Base-by-base conservation (phyloP, 2,888 invertebrate genomes). In the Sinodicranocentrus sp. region DNA sequence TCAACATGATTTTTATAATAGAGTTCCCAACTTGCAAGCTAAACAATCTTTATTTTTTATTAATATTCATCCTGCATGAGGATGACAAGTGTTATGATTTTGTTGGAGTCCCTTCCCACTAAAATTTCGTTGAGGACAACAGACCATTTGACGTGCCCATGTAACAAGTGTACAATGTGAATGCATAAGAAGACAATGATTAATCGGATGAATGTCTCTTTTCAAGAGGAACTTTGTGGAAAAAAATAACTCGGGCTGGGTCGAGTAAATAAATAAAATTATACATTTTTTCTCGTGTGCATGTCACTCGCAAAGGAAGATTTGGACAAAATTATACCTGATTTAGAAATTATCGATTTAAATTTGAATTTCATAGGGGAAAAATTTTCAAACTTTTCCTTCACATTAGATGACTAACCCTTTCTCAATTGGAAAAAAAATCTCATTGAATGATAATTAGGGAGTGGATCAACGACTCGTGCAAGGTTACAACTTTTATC, bases 31-130 rank as follows among this genome's bases (percentile, higher is more conserved):
- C 63, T 25, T n/a, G 43, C 48, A 75, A 52, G 63, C 48, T 28
- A 28, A 52, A 33, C 59, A 33, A 52, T 63, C 68, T 59, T n/a
- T n/a, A 33, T 65, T 39, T 63, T 28, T 21, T 63, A 71, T 80
- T 73, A 80, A 73, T 73, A 80, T 80, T 72, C 80, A 80, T 57
- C 44, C 33, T 61, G 72, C 80, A 67, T 80, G 54, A 25, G 26
- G 63, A 80, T 80, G 73, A 80, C 80, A 80, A 80, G 73, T 80
- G 80, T 73, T 73, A 80, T 80, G 80, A 73, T 80, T 80, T 73
- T 65, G 61, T 54, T 79, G 44, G 59, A 44, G 17, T 28, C 39
- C 28, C 39, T 17, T 63, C 10, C n/a, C 3, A 33, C n/a, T n/a
- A 33, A 33, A 33, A 10, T 33, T 33, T 33, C 33, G 5, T 10